Percentiles rank a stretch among this genome's conserved stretches.
These are phyloP conservation scores for Crocodylus rhombifer DNA, from an alignment of 2,797 vertebrate genomes.

Conservation along the genomic window DNA sequence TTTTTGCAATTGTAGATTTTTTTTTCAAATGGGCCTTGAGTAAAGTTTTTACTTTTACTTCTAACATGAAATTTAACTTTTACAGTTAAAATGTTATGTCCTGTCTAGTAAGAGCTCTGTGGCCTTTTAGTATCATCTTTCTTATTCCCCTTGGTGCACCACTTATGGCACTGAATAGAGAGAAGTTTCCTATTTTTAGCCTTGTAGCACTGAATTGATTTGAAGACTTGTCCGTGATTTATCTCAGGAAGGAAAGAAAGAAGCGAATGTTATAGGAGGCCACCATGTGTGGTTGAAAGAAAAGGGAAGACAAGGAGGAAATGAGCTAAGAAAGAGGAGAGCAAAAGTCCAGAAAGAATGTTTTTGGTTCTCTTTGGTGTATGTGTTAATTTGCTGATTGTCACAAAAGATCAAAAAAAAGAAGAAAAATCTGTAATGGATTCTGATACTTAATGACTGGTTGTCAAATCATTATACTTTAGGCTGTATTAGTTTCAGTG, in stretches of 20 bases:
- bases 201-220: neutral
- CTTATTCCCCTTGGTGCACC: neutral
- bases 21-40: neutral
- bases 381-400: neutral
- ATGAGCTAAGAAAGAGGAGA: neutral
- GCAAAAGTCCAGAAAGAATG: neutral
- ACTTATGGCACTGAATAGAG: neutral
- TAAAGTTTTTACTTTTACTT: neutral
- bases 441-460: neutral
- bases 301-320: neutral
- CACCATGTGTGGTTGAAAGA: neutral
- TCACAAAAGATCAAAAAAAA: neutral
- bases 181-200: accelerated
- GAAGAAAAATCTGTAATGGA: neutral
- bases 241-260: neutral
- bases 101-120: neutral
- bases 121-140: neutral
- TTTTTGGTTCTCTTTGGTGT: neutral
- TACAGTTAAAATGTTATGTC: neutral
- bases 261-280: neutral
- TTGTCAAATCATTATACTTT: neutral
- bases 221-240: neutral
- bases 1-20: neutral
- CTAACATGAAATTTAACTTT: neutral
- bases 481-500: neutral